Base-by-base conservation (phyloP, 1,140 invertebrate species). In the Tachypleus tridentatus region DNA sequence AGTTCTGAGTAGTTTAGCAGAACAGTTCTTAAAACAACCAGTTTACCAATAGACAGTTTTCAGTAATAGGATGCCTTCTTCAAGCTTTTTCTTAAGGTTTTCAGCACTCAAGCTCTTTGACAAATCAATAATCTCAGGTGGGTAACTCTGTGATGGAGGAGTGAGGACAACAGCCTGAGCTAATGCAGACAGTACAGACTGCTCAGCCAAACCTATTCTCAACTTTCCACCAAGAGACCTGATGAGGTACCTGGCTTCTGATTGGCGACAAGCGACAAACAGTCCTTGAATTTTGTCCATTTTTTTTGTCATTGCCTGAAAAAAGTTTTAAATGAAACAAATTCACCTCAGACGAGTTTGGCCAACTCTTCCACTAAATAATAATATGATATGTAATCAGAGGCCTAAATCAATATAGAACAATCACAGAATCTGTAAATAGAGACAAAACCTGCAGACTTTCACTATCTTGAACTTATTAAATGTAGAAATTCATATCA, bases 201-300 rank as follows among this genome's bases (percentile, higher is more conserved):
- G 94, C 74, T 99, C 97, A 1, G 96, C 97, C 61, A 99, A 80
- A 4, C 96, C 96, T 70, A 99, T 96, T 54, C 97, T 82, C 58
- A 99, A 78, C 78, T 99, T 99, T 8, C 97, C 97, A 67, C 88
- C 85, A 3, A 99, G 77, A 0, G 90, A 93, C 71, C 97, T 82
- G 58, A 98, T 91, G 0, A 99, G 79, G 77, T 88, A 99, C 60
- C 91, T 83, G 0, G 95, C 90, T 79, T 99, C 97, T 0, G 85
- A 88, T 66, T 87, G 82, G 62, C 88, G 83, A 76, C 95, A 98
- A 0, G 94, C 91, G 0, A 98, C 91, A 75, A 98, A 90, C 73
- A 99, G 80, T 0, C 84, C 81, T 72, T 96, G 89, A 70, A 98
- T 96, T 74, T 89, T 93, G 68, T 93, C 87, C 9, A 96, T 84